phyloP scores from a whole-genome alignment of 2,113 vertebrate genomes.

The Ceyx melanurus region DNA sequence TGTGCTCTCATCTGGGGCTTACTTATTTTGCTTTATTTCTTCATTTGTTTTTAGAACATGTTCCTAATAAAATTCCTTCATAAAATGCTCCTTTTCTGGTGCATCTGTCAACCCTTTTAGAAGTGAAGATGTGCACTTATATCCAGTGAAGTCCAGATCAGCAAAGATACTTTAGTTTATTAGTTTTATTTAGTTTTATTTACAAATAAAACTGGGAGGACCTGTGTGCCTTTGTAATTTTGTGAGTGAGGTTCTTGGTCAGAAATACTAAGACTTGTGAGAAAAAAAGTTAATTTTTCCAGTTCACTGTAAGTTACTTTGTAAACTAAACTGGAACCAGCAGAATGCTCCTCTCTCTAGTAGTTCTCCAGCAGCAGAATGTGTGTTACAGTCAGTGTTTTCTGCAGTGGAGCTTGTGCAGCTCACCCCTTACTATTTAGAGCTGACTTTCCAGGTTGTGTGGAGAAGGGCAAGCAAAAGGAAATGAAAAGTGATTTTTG shows the following conservation, averaged over 20 bases:
- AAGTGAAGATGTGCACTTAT: not conserved
- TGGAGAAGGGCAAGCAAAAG: not conserved
- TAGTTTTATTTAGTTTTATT: too few relatives aligned
- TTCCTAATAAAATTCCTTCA: not conserved
- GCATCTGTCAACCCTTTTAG: not conserved
- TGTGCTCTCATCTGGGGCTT: not conserved
- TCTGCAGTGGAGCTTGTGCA: fast-evolving
- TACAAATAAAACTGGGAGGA: not conserved
- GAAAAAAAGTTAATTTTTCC: not conserved
- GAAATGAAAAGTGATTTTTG: slow-evolving; percentile 49
- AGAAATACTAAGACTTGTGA: not conserved
- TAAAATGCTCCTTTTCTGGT: not conserved
- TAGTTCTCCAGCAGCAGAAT: not conserved
- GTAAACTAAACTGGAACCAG: not conserved
- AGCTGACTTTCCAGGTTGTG: not conserved
- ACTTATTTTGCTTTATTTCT: not conserved
- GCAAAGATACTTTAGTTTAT: not conserved
- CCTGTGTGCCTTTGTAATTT: not conserved
- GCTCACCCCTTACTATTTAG: not conserved
- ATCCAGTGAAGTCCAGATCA: not conserved
- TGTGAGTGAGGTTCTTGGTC: not conserved
- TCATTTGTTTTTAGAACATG: not conserved
- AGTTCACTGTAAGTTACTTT: not conserved
- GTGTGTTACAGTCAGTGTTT: not conserved
- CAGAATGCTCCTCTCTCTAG: not conserved